Evolutionary conservation across 1,140 invertebrate genomes (phyloP), one percentile per base, ranked within the genome.

Genomic region (Bombus waltoni): DNA sequence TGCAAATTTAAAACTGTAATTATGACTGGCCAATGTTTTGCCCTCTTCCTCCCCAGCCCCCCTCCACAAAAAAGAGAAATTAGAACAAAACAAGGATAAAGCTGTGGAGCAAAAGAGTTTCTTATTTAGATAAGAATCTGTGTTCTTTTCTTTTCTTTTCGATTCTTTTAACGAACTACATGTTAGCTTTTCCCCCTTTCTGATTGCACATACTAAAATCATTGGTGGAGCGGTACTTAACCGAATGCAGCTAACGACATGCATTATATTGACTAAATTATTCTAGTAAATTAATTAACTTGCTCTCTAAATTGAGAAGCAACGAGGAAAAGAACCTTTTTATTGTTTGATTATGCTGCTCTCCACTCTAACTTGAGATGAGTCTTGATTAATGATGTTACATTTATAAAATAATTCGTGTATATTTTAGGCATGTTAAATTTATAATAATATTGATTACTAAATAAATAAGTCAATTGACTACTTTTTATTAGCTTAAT

Each of bases 341-440:
- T 92, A 91, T 88, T 87, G 89, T 89, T 93, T 93, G 81, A 88
- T 89, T 75, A 89, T 89, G 89, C 83, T 94, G 89, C 91, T 93
- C 92, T 92, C 87, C 91, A 90, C 76, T 91, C 86, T 91, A 91
- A 87, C 89, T 92, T 86, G 84, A 89, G 86, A 91, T 81, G 90
- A 94, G 86, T 93, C 91, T 94, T 94, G 91, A 89, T 93, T 94
- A 91, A 84, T 91, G 82, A 93, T 92, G 91, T 94, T 93, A 92
- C 88, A 93, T 93, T 93, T 92, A 93, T 91, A 90, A 90, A 92
- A 92, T 86, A 81, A 90, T 93, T 92, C 90, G 88, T 93, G 91
- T 94, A 94, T 93, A 93, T 94, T 95, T 94, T 94, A 95, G 93
- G 94, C 92, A 94, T 93, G 92, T 93, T 93, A 93, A 95, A 95